A percentile compares a stretch with the other conserved stretches of the same genome.
These are phyloP conservation scores for Tribolium castaneum DNA, from an alignment of 1,140 invertebrate genomes.

Conservation along the genomic window DNA sequence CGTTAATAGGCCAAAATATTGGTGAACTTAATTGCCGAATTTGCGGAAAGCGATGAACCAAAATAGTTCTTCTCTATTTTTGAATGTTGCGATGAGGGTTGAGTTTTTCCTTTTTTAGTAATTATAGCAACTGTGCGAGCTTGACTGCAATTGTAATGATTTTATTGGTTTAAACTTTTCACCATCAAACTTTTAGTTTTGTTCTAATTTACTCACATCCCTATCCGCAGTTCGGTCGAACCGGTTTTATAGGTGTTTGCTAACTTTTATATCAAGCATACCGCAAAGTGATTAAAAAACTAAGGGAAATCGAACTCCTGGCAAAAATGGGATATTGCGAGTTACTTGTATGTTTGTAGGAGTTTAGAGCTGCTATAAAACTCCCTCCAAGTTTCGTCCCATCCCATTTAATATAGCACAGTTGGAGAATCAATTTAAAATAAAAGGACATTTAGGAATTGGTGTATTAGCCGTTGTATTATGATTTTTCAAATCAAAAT, in stretches of 20 bases:
- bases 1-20: constrained; percentile 19
- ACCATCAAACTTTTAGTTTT: constrained; percentile 38
- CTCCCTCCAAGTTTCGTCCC: neutral
- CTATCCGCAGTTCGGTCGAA: neutral
- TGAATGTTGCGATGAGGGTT: neutral
- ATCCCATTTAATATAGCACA: constrained; percentile 14
- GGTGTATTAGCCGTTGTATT: neutral
- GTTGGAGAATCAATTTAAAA: constrained; percentile 17
- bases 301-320: constrained; percentile 8
- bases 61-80: neutral
- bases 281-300: constrained; percentile 32
- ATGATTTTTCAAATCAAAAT: neutral
- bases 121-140: neutral
- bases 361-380: constrained; percentile 27
- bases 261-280: constrained; percentile 15
- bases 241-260: constrained; percentile 29
- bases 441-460: constrained; percentile 7
- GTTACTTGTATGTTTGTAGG: neutral
- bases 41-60: neutral
- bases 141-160: neutral
- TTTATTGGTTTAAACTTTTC: constrained; percentile 40
- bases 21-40: constrained; percentile 35
- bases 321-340: constrained; percentile 14
- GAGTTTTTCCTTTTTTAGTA: constrained; percentile 2
- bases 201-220: constrained; percentile 37